Evolutionary conservation across 2,888 invertebrate species (phyloP).

Genomic region (Amphipoea oculea): DNA sequence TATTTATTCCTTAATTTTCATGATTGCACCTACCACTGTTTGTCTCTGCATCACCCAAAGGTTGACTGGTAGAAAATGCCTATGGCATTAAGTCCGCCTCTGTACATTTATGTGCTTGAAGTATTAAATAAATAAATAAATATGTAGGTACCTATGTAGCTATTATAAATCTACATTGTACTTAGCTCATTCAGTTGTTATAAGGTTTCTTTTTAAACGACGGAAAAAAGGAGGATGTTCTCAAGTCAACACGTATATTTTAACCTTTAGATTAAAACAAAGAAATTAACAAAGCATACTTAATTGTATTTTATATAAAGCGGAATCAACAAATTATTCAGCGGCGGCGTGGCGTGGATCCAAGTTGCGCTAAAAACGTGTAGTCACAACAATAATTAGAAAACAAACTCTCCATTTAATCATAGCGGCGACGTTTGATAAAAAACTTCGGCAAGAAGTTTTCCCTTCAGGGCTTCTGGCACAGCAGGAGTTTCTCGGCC

Average conservation of each 20-base stretch:
- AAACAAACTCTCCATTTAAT: conserved; percentile 51
- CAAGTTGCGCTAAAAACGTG: conserved; percentile 36
- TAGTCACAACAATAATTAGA: conserved; percentile 49
- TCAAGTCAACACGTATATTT: background rate
- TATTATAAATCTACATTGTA: too few species aligned
- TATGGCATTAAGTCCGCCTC: too few species aligned
- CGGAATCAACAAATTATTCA: conserved; percentile 24
- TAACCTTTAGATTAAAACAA: conserved; percentile 4
- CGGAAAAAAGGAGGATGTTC: too few species aligned
- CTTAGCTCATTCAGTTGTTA: too few species aligned
- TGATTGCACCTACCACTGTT: too few species aligned
- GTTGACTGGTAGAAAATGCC: too few species aligned
- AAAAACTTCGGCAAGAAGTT: conserved; percentile 39
- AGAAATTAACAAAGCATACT: conserved; percentile 14
- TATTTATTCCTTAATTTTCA: too few species aligned
- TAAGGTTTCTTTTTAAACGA: too few species aligned
- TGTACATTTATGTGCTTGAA: too few species aligned
- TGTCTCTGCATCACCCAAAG: too few species aligned
- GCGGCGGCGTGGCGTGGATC: conserved; percentile 27
- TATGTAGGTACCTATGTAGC: too few species aligned
- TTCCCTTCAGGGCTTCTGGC: conserved; percentile 81
- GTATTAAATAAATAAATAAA: too few species aligned
- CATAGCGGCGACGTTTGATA: conserved; percentile 39
- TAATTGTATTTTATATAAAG: conserved; percentile 26
- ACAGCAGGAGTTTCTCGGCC: conserved; percentile 85